A percentile compares a stretch with the other conserved stretches of the same genome.
Conservation (phyloP, 2,797 vertebrate species). For the Artibeus jamaicensis region DNA sequence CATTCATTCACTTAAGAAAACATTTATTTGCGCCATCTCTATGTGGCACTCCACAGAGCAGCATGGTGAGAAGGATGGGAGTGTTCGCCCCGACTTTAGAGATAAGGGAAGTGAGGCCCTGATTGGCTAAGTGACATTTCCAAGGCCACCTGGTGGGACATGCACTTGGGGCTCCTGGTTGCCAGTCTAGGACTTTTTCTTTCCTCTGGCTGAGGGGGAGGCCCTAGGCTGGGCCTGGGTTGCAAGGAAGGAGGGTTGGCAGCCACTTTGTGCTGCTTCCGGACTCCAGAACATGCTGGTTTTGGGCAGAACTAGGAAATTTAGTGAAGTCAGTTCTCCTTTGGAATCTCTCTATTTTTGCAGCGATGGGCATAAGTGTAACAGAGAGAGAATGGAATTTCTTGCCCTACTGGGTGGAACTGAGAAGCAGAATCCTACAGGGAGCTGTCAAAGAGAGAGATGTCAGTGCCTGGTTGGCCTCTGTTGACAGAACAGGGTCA, state of each 20-base stretch:
- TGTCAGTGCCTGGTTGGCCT: fast-evolving
- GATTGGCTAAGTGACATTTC: not conserved
- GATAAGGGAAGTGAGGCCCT: not conserved
- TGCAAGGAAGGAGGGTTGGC: not conserved
- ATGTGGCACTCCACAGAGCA: no score
- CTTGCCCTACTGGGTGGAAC: not conserved
- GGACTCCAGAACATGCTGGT: not conserved
- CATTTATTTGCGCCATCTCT: not conserved
- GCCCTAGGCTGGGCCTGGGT: not conserved
- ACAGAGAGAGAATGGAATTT: not conserved
- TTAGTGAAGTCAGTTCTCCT: not conserved
- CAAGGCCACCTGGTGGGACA: not conserved
- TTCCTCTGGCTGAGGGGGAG: not conserved
- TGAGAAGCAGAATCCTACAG: fast-evolving
- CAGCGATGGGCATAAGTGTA: not conserved
- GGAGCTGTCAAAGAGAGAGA: not conserved
- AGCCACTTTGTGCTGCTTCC: not conserved
- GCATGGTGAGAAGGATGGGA: not conserved
- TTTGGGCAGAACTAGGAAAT: not conserved
- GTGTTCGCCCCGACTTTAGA: not conserved
- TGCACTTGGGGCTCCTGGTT: not conserved
- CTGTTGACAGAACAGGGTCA: fast-evolving
- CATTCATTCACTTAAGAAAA: not conserved
- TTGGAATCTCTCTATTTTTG: not conserved
- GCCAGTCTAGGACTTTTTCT: not conserved